phyloP scores from a whole-genome alignment of 2,888 invertebrate species.

The Salpingus planirostris region DNA sequence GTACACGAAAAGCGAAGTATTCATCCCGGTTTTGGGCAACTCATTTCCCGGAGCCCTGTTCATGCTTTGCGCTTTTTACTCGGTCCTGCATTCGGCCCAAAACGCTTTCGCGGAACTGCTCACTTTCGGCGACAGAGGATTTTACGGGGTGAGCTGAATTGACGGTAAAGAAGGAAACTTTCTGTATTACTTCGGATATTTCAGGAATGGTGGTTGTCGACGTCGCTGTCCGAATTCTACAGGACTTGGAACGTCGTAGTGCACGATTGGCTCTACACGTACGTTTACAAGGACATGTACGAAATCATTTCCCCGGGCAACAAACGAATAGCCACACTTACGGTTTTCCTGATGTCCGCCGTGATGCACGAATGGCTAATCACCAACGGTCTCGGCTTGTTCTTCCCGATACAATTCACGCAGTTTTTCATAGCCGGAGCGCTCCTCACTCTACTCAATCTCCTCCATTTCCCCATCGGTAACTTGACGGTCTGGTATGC shows the following conservation, averaged over 20 bases:
- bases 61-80: conserved; percentile 53
- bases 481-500: conserved; percentile 78
- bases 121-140: conserved; percentile 74
- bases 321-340: conserved; percentile 46
- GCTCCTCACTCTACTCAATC: conserved; percentile 47
- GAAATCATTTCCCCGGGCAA: conserved; percentile 41
- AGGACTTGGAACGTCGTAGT: conserved; percentile 96
- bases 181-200: conserved; percentile 1
- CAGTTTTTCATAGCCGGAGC: conserved; percentile 65
- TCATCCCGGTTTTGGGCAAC: conserved; percentile 48
- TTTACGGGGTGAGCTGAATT: conserved; percentile 53
- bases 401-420: conserved; percentile 74
- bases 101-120: conserved; percentile 86
- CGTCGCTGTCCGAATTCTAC: conserved; percentile 72
- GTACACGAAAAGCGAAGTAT: background rate
- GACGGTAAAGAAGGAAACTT: too few species aligned
- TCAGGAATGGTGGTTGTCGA: conserved; percentile 90
- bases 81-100: conserved; percentile 80
- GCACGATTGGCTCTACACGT: conserved; percentile 86
- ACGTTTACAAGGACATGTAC: conserved; percentile 68
- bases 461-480: conserved; percentile 42
- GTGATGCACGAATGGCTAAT: conserved; percentile 80
- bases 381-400: conserved; percentile 66
- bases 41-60: conserved; percentile 65
- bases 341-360: conserved; percentile 72